Base-by-base conservation (phyloP, 1,140 invertebrate genomes). In the Pinna nobilis region DNA sequence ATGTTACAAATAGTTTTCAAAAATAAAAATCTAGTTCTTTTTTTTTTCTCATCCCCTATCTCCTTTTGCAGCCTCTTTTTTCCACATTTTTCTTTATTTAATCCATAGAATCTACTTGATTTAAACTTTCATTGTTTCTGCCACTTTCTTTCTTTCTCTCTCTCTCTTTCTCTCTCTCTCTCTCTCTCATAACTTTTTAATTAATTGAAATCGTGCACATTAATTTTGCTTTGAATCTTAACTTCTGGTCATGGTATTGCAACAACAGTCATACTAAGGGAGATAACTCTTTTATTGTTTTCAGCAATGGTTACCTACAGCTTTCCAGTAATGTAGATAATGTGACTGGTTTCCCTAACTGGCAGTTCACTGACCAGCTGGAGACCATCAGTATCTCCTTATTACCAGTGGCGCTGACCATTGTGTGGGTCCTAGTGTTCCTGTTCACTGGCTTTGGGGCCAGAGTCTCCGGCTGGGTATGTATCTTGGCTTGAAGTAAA, bases 381-480 rank as follows among this genome's bases (percentile, higher is more conserved):
- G 55, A 76, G 32, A 79, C 79, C 28, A 73, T 83, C 1, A 72
- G 71, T 33, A 74, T 84, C n/a, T 81, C 84, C 15, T 55, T 86
- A 20, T 77, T 83, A 57, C 84, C 84, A 0, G 72, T 86, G 4
- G 82, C 82, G 0, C 70, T 84, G 47, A 78, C 80, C n/a, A 70
- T 77, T 25, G 81, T 81, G 2, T 86, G 84, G 84, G 55, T 84
- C 11, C 67, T 86, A 1, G 76, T 86, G 7, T 82, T 84, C 28
- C 72, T 85, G 2, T 75, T 83, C 32, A 78, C 84, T 15, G 84
- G 79, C 6, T 84, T 86, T 76, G 84, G 84, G 20, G 77, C 78
- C 13, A 74, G 83, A 15, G 76, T 86, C 9, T 82, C 79, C 81
- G 84, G 84, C 47, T 86, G 84, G 84, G 84, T 86, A 73, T 70